phyloP scores from a whole-genome alignment of 53 echinoderm and acorn worm species.

The Astropecten irregularis region DNA sequence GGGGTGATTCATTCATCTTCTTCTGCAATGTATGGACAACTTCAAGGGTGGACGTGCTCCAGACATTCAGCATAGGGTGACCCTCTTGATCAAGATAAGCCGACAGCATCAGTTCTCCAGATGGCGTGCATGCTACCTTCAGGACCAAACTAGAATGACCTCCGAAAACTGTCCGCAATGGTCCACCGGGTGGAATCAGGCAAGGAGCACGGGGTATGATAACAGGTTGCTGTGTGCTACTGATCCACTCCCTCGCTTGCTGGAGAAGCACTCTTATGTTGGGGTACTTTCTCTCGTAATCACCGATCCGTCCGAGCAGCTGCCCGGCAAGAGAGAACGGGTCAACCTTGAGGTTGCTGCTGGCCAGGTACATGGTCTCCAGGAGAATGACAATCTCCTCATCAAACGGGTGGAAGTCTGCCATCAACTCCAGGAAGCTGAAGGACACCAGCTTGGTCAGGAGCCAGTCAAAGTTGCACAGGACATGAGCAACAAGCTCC shows the following conservation, averaged over 20 bases:
- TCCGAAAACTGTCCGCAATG: slow-evolving; percentile 75
- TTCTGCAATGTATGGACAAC: slow-evolving; percentile 74
- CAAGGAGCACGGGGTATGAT: slow-evolving; percentile 77
- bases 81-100: slow-evolving; percentile 70
- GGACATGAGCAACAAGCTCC: slow-evolving; percentile 56
- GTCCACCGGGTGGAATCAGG: slow-evolving; percentile 88
- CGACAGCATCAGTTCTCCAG: slow-evolving; percentile 61
- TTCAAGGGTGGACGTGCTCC: slow-evolving; percentile 72
- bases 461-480: slow-evolving; percentile 86
- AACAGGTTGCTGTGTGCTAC: slow-evolving; percentile 44
- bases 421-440: slow-evolving; percentile 73
- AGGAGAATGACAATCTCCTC: slow-evolving; percentile 59
- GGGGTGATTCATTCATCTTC: slow-evolving; percentile 1
- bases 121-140: slow-evolving; percentile 59
- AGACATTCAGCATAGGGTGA: slow-evolving; percentile 79
- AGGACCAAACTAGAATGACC: slow-evolving; percentile 80
- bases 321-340: slow-evolving; percentile 82
- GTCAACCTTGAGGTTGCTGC: slow-evolving; percentile 83
- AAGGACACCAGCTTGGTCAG: slow-evolving; percentile 73
- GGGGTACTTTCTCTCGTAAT: slow-evolving; percentile 46
- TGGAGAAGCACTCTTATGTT: slow-evolving; percentile 50
- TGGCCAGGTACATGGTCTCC: slow-evolving; percentile 75
- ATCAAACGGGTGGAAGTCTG: slow-evolving; percentile 58
- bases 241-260: slow-evolving; percentile 68
- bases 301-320: slow-evolving; percentile 75